phyloP scores from a whole-genome alignment of 23 tunicate species.

The Botrylloides violaceus region DNA sequence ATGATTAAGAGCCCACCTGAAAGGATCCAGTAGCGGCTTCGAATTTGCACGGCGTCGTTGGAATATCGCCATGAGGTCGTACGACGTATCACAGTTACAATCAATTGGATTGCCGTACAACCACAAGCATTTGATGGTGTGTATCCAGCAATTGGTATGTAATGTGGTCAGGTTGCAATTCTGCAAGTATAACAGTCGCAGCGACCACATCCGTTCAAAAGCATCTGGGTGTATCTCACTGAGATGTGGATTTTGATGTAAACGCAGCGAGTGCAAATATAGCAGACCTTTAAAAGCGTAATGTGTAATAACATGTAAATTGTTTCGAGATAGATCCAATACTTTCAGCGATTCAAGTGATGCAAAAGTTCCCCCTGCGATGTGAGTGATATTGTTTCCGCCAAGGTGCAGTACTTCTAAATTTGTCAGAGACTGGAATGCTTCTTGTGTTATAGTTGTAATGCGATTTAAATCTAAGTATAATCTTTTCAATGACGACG shows the following conservation, averaged over 20 bases:
- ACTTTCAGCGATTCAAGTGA: slow-evolving; percentile 2
- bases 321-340: slow-evolving; percentile 53
- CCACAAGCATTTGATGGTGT: slow-evolving; percentile 29
- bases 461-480: slow-evolving; percentile 43
- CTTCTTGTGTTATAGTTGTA: background rate
- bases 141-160: slow-evolving; percentile 53
- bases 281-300: slow-evolving; percentile 35
- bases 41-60: background rate
- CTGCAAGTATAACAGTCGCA: slow-evolving; percentile 46
- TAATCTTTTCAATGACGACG: slow-evolving; percentile 27
- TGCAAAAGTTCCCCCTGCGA: slow-evolving; percentile 29
- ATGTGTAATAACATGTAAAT: slow-evolving; percentile 9
- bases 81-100: slow-evolving; percentile 40
- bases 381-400: slow-evolving; percentile 24
- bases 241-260: slow-evolving; percentile 40
- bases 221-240: slow-evolving; percentile 34
- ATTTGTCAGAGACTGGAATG: background rate
- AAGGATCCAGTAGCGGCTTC: background rate
- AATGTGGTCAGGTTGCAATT: slow-evolving; percentile 44
- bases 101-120: slow-evolving; percentile 69
- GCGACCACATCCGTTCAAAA: slow-evolving; percentile 17
- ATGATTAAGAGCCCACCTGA: too few species aligned
- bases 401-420: slow-evolving; percentile 44
- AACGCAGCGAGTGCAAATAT: slow-evolving; percentile 18
- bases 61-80: slow-evolving; percentile 19